Base-by-base conservation (phyloP, 2,888 invertebrate genomes). In the Tricholauxania praeusta region DNA sequence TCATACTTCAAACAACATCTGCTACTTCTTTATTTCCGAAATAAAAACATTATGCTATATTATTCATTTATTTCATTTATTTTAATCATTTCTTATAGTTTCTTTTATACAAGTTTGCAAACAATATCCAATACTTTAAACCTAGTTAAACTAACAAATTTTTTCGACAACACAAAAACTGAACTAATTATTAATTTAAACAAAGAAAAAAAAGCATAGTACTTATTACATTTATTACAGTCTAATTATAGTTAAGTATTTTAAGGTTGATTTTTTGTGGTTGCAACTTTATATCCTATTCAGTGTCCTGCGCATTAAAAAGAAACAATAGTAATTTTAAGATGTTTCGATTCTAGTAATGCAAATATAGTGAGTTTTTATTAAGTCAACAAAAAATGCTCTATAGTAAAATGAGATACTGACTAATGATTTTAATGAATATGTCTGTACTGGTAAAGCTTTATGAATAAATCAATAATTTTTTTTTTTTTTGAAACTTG, bases 121-220 rank as follows among this genome's bases (percentile, higher is more conserved):
- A 82, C 79, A 80, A 81, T 82, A 80, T 80, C 10, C 77, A 80
- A 82, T 82, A 81, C 79, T 78, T 80, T 82, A 81, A 82, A 82
- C 80, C 82, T 82, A 82, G 39, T 63, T 62, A 22, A 69, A 81
- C 39, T 79, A 80, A 81, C 80, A 81, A 80, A 75, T 72, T 70
- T 70, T 5, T 62, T 59, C 57, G 57, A 60, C 70, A 79, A 78
- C 77, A 72, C 75, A 80, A 80, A 32, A 15, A 53, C 53, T 53
- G 63, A 70, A 62, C 62, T 70, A 51, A 67, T 55, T 17, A 19
- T n/a, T 62, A 60, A 69, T 19, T 19, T 32, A 49, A 60, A 64
- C 64, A 28, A 48, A 64, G 49, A 51, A 70, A 69, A 70, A 12
- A 70, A 70, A 28, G 28, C 28, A 28, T 28, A 28, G 28, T 28